phyloP scores from a whole-genome alignment of 2,888 invertebrate genomes.

The Orchesellides sinensis region DNA sequence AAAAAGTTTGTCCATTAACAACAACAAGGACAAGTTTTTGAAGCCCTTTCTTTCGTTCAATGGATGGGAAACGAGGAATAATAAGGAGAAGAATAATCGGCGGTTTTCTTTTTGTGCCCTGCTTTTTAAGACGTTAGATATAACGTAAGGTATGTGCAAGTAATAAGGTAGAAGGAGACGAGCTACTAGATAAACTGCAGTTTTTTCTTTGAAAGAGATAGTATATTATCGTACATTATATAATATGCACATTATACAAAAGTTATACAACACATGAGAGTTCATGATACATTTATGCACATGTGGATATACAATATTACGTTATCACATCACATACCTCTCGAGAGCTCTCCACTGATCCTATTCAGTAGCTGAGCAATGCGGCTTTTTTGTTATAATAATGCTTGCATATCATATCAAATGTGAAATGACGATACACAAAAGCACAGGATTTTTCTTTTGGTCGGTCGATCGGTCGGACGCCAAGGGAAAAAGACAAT shows the following conservation, averaged over 20 bases:
- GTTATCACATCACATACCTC: too few relatives aligned
- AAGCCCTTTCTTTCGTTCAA: neutral
- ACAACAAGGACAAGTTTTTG: slow-evolving; percentile 10
- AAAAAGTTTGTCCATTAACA: slow-evolving; percentile 47
- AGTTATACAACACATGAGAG: too few relatives aligned
- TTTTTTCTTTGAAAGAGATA: too few relatives aligned
- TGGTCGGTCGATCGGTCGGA: slow-evolving; percentile 13
- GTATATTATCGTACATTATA: too few relatives aligned
- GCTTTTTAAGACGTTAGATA: too few relatives aligned
- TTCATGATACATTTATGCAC: too few relatives aligned
- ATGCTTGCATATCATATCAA: neutral
- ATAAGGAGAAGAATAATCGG: neutral
- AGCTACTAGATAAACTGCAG: too few relatives aligned
- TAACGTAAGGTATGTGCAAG: too few relatives aligned
- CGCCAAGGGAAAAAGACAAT: slow-evolving; percentile 8
- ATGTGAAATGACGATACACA: too few relatives aligned
- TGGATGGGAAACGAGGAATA: neutral
- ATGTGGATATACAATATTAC: too few relatives aligned
- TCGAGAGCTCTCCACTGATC: neutral
- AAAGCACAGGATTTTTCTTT: slow-evolving; percentile 6
- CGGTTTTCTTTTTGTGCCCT: neutral
- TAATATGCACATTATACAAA: too few relatives aligned
- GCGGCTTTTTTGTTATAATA: neutral
- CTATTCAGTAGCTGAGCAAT: neutral
- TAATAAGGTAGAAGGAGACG: too few relatives aligned